Evolutionary conservation across 2,888 invertebrate species (phyloP).

Genomic region (Onchidella celtica): DNA sequence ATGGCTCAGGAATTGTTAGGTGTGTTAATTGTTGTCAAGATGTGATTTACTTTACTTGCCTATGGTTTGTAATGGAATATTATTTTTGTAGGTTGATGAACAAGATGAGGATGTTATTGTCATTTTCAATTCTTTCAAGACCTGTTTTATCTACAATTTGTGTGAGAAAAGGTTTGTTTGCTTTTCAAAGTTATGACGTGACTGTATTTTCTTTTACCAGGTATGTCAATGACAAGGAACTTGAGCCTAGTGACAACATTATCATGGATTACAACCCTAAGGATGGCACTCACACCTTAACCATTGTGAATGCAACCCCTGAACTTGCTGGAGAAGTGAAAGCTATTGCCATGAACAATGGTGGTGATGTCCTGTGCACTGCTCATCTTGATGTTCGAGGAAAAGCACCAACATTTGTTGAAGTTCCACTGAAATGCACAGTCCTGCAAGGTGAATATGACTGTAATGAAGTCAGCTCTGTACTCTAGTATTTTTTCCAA

Average conservation of each 20-base stretch:
- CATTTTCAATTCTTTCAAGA: too few relatives aligned
- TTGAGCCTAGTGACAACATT: slow-evolving; percentile 72
- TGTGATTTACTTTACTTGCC: too few relatives aligned
- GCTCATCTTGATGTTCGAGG: slow-evolving; percentile 80
- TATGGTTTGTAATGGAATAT: too few relatives aligned
- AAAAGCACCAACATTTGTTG: slow-evolving; percentile 76
- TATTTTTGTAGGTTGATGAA: too few relatives aligned
- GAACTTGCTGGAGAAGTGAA: slow-evolving; percentile 88
- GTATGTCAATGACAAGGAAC: slow-evolving; percentile 74
- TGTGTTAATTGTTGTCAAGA: too few relatives aligned
- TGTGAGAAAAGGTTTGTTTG: too few relatives aligned
- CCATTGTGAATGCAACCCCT: slow-evolving; percentile 87
- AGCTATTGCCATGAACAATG: slow-evolving; percentile 86
- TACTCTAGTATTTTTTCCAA: too few relatives aligned
- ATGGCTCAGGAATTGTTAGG: too few relatives aligned
- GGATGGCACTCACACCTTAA: slow-evolving; percentile 84
- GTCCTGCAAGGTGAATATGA: slow-evolving; percentile 76
- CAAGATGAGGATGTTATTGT: too few relatives aligned
- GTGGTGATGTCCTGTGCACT: slow-evolving; percentile 85
- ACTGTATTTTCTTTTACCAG: slow-evolving; percentile 59
- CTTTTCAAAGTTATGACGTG: too few relatives aligned
- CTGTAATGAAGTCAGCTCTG: too few relatives aligned
- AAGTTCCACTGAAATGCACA: slow-evolving; percentile 78
- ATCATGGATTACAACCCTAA: slow-evolving; percentile 70
- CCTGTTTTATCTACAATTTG: too few relatives aligned